Percentiles rank a stretch among this genome's conserved stretches.
Evolutionary conservation across 2,113 vertebrate species (phyloP).

Genomic region (Hemicordylus capensis): DNA sequence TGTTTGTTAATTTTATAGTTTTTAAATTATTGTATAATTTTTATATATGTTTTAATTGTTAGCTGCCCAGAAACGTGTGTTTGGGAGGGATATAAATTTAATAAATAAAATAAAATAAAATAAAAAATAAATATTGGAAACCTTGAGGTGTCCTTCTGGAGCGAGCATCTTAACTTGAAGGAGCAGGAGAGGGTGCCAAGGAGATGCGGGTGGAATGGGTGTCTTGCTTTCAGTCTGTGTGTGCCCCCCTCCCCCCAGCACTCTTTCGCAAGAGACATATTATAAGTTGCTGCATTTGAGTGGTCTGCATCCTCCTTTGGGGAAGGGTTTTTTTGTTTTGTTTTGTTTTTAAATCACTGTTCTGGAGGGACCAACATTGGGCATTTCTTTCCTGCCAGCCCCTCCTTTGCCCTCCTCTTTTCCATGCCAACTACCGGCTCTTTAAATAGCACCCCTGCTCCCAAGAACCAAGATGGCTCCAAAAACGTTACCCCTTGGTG

Average conservation of each 20-base stretch:
- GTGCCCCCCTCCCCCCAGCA: background rate
- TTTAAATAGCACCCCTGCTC: no score
- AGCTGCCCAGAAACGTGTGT: no score
- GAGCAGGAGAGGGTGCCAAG: constrained; percentile 30
- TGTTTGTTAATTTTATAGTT: no score
- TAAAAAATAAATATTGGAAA: no score
- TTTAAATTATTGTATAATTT: no score
- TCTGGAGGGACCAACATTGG: background rate
- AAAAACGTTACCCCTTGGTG: background rate
- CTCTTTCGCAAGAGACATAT: background rate
- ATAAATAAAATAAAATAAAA: no score
- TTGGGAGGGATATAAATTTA: no score
- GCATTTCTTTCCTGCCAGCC: background rate
- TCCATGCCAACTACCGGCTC: background rate
- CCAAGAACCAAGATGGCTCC: background rate
- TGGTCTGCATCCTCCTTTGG: background rate
- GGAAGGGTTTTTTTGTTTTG: no score
- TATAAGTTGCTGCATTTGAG: constrained; percentile 13
- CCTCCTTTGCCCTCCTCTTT: background rate
- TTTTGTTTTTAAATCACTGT: background rate
- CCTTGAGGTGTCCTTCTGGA: constrained; percentile 56
- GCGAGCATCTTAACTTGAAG: constrained; percentile 19
- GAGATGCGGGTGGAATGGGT: background rate
- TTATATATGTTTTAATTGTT: no score
- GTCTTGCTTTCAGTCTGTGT: constrained; percentile 27